These are phyloP conservation scores for Pelvicachromis taeniatus DNA, from an alignment of 2,113 vertebrate species.

Conservation along the genomic window DNA sequence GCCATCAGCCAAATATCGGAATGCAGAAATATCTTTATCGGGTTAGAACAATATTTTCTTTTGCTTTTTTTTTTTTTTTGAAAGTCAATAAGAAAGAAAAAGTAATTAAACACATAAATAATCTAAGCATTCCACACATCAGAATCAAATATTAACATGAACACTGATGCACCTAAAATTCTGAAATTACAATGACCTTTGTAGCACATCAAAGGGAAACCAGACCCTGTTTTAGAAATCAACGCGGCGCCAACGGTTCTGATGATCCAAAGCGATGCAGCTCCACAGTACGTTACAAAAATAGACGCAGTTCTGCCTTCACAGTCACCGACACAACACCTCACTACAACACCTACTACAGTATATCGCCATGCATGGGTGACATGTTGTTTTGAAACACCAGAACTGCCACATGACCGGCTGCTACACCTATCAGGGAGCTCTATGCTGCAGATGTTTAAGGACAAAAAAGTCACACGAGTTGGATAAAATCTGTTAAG, in stretches of 20 bases:
- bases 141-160: slow-evolving; percentile 9
- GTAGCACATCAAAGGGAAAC: slow-evolving; percentile 30
- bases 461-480: not conserved
- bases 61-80: not conserved
- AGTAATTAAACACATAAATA: slow-evolving; percentile 40
- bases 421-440: not conserved
- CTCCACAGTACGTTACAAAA: slow-evolving; percentile 29
- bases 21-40: not conserved
- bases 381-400: slow-evolving; percentile 25
- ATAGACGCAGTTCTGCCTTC: slow-evolving; percentile 40
- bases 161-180: slow-evolving; percentile 34
- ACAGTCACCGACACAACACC: slow-evolving; percentile 23
- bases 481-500: not conserved
- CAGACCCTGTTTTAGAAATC: slow-evolving; percentile 21
- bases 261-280: slow-evolving; percentile 26
- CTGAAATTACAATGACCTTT: slow-evolving; percentile 11
- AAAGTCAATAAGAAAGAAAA: not conserved
- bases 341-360: slow-evolving; percentile 46
- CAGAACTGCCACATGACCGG: slow-evolving; percentile 31
- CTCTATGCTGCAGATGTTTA: slow-evolving; percentile 1
- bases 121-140: slow-evolving; percentile 41
- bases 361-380: slow-evolving; percentile 47
- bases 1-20: slow-evolving; percentile 7
- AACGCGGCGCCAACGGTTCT: slow-evolving; percentile 26
- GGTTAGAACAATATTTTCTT: not conserved